A percentile compares a stretch with the other conserved stretches of the same genome.
These are phyloP conservation scores for Acropora tenuis DNA, from an alignment of 64 coral and sea anemone genomes.

Conservation along the genomic window DNA sequence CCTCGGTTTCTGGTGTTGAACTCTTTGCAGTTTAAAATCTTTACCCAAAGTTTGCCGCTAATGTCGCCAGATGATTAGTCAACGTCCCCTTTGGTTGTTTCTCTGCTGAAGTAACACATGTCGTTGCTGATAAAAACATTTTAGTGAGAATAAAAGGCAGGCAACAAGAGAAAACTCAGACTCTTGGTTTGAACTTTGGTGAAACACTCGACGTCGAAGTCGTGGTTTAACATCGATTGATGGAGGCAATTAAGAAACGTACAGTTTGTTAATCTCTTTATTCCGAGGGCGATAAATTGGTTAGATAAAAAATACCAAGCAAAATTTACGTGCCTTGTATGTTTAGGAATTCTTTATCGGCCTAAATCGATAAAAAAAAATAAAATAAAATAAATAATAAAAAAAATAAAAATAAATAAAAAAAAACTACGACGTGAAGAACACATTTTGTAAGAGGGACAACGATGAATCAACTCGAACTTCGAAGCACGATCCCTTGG, in stretches of 20 bases:
- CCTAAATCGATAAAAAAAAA: constrained; percentile 99
- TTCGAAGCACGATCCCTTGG: constrained; percentile 84
- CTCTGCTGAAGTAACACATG: constrained; percentile 63
- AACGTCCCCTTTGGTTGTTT: too few relatives aligned
- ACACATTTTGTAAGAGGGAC: constrained; percentile 87
- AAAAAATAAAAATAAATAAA: too few relatives aligned
- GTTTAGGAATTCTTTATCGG: constrained; percentile 75
- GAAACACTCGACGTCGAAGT: too few relatives aligned
- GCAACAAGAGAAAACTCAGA: constrained; percentile 59
- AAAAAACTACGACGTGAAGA: constrained; percentile 46
- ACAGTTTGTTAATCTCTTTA: constrained; percentile 60
- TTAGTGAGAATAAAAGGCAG: constrained; percentile 67
- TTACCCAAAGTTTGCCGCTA: too few relatives aligned
- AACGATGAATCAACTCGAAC: constrained; percentile 92
- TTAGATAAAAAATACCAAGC: constrained; percentile 33
- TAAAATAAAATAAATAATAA: too few relatives aligned
- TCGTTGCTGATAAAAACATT: constrained; percentile 80
- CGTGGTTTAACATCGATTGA: constrained; percentile 92
- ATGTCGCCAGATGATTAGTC: too few relatives aligned
- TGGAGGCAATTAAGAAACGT: constrained; percentile 59
- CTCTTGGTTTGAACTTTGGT: constrained; percentile 44
- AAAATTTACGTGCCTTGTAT: constrained; percentile 81
- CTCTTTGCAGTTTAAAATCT: too few relatives aligned
- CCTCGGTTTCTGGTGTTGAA: too few relatives aligned
- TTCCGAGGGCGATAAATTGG: constrained; percentile 57